These are phyloP conservation scores for Acinonyx jubatus DNA, from an alignment of 2,113 vertebrate genomes.

Conservation along the genomic window DNA sequence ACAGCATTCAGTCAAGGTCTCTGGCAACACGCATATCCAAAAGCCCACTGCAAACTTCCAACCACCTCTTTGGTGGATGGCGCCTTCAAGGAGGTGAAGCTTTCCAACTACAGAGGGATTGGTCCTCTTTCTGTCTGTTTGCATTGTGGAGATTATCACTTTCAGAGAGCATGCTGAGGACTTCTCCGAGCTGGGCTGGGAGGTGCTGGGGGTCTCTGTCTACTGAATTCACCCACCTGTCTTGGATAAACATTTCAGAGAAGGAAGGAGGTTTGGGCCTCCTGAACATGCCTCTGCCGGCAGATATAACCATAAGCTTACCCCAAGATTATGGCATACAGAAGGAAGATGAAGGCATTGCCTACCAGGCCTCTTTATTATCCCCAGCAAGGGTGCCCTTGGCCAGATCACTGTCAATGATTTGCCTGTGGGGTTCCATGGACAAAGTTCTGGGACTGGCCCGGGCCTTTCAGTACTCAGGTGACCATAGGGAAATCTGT, in stretches of 20 bases:
- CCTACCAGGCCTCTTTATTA: constrained; percentile 94
- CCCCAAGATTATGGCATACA: constrained; percentile 91
- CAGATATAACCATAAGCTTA: constrained; percentile 89
- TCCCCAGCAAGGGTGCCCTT: constrained; percentile 91
- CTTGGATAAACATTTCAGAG: constrained; percentile 92
- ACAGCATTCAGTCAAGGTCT: constrained; percentile 84
- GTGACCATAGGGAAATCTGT: constrained; percentile 93
- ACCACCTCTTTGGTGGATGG: constrained; percentile 91
- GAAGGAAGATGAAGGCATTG: constrained; percentile 91
- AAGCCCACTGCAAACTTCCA: constrained; percentile 90
- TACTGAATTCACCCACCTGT: constrained; percentile 93
- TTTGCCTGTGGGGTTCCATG: constrained; percentile 93
- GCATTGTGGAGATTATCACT: constrained; percentile 93
- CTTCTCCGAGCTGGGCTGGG: constrained; percentile 88
- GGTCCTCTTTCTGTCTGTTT: constrained; percentile 93
- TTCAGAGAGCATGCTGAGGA: constrained; percentile 90
- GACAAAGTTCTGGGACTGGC: constrained; percentile 92
- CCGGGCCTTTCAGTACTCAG: constrained; percentile 93
- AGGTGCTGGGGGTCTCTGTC: constrained; percentile 90
- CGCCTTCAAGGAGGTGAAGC: constrained; percentile 90
- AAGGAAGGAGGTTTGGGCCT: constrained; percentile 92
- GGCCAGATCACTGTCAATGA: constrained; percentile 95
- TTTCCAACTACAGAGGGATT: constrained; percentile 90
- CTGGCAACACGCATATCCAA: constrained; percentile 86
- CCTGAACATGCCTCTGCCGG: constrained; percentile 91